Conservation (phyloP, 2,113 vertebrate genomes). For the Saguinus midas region DNA sequence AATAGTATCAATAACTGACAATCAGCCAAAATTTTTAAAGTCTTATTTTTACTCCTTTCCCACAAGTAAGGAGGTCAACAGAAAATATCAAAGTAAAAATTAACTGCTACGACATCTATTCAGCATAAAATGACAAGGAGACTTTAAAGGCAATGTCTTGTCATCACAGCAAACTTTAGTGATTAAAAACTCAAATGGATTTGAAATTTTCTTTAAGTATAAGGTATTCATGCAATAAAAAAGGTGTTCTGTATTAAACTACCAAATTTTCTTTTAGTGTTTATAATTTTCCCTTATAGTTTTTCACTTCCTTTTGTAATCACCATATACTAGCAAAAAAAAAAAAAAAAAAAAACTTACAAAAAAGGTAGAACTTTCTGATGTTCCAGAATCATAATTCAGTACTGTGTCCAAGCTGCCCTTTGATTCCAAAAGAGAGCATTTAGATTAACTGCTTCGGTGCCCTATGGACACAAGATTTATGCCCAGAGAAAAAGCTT, state of each 20-base stretch:
- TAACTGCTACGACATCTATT: constrained; percentile 25
- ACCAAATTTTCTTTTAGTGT: background rate
- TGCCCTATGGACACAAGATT: constrained; percentile 43
- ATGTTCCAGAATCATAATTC: background rate
- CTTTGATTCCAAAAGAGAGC: constrained; percentile 54
- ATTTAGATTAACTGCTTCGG: constrained; percentile 56
- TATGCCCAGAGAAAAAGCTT: constrained; percentile 57
- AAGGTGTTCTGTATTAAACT: background rate
- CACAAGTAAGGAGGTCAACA: background rate
- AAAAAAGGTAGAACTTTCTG: background rate
- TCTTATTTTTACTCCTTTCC: background rate
- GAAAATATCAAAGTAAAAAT: constrained; percentile 21
- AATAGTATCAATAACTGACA: background rate
- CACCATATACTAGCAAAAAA: background rate
- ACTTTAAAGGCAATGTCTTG: background rate
- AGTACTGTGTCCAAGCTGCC: background rate
- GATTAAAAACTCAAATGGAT: constrained; percentile 22
- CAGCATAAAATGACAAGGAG: background rate
- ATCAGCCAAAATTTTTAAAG: background rate
- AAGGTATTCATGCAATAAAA: background rate
- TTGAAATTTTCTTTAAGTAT: background rate
- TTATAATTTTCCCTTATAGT: background rate
- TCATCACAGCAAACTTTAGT: background rate
- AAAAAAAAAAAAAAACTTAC: background rate
- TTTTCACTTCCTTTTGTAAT: constrained; percentile 27